These are phyloP conservation scores for Chloroclysta siterata DNA, from an alignment of 2,888 invertebrate species.

Conservation along the genomic window DNA sequence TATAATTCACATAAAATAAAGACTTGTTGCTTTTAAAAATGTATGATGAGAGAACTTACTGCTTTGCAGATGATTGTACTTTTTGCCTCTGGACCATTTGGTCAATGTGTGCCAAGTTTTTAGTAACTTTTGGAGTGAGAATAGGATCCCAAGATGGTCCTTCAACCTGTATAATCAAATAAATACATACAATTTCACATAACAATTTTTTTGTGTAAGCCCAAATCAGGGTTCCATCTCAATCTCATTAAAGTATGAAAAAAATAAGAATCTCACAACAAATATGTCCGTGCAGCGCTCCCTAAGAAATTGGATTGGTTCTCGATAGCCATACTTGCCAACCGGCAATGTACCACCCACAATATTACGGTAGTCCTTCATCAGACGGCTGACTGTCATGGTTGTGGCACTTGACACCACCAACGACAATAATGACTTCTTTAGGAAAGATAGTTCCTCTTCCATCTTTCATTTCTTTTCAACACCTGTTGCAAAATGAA, in stretches of 20 bases:
- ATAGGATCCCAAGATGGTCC: constrained; percentile 61
- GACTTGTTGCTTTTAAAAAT: background rate
- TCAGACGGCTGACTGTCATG: constrained; percentile 62
- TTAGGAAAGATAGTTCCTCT: constrained; percentile 61
- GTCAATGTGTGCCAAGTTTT: constrained; percentile 72
- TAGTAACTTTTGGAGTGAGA: constrained; percentile 69
- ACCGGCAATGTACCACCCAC: constrained; percentile 62
- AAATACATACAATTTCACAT: background rate
- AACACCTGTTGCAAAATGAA: constrained; percentile 2
- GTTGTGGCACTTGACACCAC: constrained; percentile 73
- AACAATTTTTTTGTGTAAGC: too few relatives aligned
- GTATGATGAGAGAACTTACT: constrained; percentile 53
- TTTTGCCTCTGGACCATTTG: constrained; percentile 72
- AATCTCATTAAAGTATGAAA: background rate
- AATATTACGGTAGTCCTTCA: constrained; percentile 69
- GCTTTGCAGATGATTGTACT: constrained; percentile 52
- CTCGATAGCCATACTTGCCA: constrained; percentile 62
- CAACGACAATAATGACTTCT: constrained; percentile 65
- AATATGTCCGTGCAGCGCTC: constrained; percentile 71
- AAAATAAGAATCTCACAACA: constrained; percentile 54
- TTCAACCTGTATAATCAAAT: constrained; percentile 54
- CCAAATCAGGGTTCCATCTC: too few relatives aligned
- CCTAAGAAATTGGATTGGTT: constrained; percentile 61
- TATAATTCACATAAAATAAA: background rate
- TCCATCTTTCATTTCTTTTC: constrained; percentile 54